These are phyloP conservation scores for Allobates femoralis DNA, from an alignment of 2,797 vertebrate species.

Conservation along the genomic window DNA sequence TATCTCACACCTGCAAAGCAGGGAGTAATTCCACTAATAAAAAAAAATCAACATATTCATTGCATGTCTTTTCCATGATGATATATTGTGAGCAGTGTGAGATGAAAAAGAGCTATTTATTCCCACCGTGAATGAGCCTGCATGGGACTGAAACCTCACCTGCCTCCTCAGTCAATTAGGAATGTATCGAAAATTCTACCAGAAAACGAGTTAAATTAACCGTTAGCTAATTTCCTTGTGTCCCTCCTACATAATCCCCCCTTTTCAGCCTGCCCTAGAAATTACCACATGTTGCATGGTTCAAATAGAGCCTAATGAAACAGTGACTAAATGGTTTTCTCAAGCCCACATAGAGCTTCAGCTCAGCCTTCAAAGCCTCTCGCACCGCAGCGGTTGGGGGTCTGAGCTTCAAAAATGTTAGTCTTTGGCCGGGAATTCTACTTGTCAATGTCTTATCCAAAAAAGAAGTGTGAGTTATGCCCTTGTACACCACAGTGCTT, in stretches of 20 bases:
- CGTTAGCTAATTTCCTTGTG: constrained; percentile 95
- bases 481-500: neutral
- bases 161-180: constrained; percentile 99
- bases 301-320: constrained; percentile 98
- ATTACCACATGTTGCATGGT: constrained; percentile 98
- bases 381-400: constrained; percentile 77
- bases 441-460: constrained; percentile 82
- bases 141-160: constrained; percentile 96
- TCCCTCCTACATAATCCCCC: constrained; percentile 92
- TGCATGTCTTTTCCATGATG: constrained; percentile 90
- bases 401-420: constrained; percentile 74
- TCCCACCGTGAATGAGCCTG: constrained; percentile 89
- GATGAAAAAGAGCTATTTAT: constrained; percentile 93
- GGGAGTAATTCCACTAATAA: constrained; percentile 96
- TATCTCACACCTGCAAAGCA: constrained; percentile 90
- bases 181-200: constrained; percentile 98
- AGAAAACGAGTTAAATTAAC: constrained; percentile 99
- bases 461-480: constrained; percentile 59
- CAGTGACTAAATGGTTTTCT: constrained; percentile 92
- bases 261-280: constrained; percentile 91
- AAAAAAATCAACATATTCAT: constrained; percentile 96
- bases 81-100: constrained; percentile 91
- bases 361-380: constrained; percentile 83
- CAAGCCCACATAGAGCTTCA: constrained; percentile 80
- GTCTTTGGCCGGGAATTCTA: constrained; percentile 81